These are phyloP conservation scores for Egretta garzetta DNA, from an alignment of 2,113 vertebrate species.

Conservation along the genomic window DNA sequence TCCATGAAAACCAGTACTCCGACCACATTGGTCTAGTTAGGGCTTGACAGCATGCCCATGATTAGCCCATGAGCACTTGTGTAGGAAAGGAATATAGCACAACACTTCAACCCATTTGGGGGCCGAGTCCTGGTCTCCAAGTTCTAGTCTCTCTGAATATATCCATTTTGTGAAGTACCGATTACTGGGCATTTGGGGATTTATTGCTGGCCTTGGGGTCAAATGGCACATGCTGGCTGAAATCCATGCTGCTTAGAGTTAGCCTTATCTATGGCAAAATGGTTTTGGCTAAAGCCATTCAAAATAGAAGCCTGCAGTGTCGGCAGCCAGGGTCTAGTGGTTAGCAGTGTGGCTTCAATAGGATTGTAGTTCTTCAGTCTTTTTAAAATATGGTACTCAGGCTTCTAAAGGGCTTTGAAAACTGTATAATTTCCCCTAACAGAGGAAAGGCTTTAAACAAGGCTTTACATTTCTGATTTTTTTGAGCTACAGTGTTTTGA, in stretches of 20 bases:
- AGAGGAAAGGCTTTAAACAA: not conserved
- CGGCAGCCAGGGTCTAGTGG: not conserved
- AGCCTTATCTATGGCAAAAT: not conserved
- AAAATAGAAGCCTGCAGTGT: accelerated
- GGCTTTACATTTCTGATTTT: not conserved
- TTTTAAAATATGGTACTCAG: not conserved
- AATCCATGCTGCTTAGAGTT: not conserved
- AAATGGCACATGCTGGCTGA: not conserved
- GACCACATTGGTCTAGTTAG: no score
- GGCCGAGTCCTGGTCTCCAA: not conserved
- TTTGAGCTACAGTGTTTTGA: not conserved
- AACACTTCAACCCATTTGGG: not conserved
- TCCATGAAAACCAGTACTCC: not conserved
- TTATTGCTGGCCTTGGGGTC: not conserved
- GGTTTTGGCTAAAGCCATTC: not conserved
- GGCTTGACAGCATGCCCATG: not conserved
- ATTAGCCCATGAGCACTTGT: not conserved
- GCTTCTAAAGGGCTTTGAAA: not conserved
- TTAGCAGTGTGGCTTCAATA: not conserved
- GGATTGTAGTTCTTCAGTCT: not conserved
- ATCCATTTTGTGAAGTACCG: not conserved
- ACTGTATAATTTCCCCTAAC: not conserved
- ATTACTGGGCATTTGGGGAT: not conserved
- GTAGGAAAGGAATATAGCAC: not conserved
- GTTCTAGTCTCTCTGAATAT: not conserved